Evolutionary conservation across 2,113 vertebrate genomes (phyloP), one percentile per base, ranked within the genome.

Genomic region (Zootoca vivipara): DNA sequence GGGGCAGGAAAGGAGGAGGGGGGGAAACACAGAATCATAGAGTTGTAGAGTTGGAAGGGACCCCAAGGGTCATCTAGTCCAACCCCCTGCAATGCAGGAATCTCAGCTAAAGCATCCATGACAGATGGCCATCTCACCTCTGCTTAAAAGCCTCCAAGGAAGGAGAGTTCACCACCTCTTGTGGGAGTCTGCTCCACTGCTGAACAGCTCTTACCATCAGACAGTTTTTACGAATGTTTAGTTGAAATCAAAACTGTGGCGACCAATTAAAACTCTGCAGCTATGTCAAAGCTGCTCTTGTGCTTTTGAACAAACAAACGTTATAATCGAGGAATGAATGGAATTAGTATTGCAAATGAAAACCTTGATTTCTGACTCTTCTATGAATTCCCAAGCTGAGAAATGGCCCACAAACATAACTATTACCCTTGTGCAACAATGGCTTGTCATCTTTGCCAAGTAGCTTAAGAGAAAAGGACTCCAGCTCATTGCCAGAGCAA

Each of bases 241-340:
- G 22, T 30, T 2, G 22, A 96, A 96, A 91, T 94, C 91, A 93
- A 93, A 95, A 94, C 89, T 91, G 89, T 85, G 91, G 90, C 92
- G 87, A 91, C 89, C 93, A 92, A 88, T 93, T 90, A 95, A 94
- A 95, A 92, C 85, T 85, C 82, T 85, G 70, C n/a, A 52, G 93
- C 79, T 95, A 33, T 95, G 81, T 93, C 92, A 85, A 12, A 1
- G 33, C 20, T 92, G 64, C 83, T 90, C 86, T 86, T 93, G 80
- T 72, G 67, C 87, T 94, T 90, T 92, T 86, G 92, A 89, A 89
- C 87, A 92, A 0, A 87, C 33, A 62, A 22, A 33, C 24, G n/a
- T 30, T 28, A 24, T 56, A 46, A 33, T 62, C 72, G 38, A 38
- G 22, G 16, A 64, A 58, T 85, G 26, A 77, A 56, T 42, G 40